Evolutionary conservation across 92 coral and sea anemone genomes (phyloP), one percentile per base, ranked within the genome.

Genomic region (Porites lobata): DNA sequence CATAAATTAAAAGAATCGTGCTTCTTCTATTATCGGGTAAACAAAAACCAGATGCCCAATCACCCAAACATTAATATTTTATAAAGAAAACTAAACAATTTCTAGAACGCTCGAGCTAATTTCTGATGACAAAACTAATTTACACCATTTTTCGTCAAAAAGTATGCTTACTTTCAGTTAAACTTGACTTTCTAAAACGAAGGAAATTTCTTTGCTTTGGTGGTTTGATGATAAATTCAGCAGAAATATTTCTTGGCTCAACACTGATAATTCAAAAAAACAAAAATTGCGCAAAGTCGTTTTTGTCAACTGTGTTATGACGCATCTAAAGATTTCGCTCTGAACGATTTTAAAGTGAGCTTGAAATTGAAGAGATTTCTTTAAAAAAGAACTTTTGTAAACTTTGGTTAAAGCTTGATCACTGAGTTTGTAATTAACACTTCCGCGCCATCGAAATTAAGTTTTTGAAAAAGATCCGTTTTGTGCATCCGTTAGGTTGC

Each of bases 61-160:
- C 29, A 20, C 26, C 65, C 26, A 73, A 50, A 50, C 52, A 84
- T 84, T 61, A 76, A 84, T 74, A 84, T 73, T 84, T 84, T 50
- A 73, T 84, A 47, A 74, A 80, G 77, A 38, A 71, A 73, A 50
- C 70, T 43, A 59, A 71, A 69, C 68, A 9, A 66, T 56, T 80
- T 82, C 78, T 70, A 65, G 78, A 70, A 56, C 2, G 26, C 20
- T 82, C 77, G 78, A 82, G 71, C 20, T 19, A 21, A 53, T 69
- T 32, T 32, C 18, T 2, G 20, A 4, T 10, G 11, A 50, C 7
- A 9, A 47, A 79, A 56, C 58, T n/a, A n/a, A 22, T 54, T 6
- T 50, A n/a, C 56, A 80, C 62, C 61, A 26, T 19, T 65, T 80
- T 53, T 50, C 8, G 32, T 13, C 8, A 14, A 13, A 56, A 80